Evolutionary conservation across 2,888 invertebrate genomes (phyloP), one percentile per base, ranked within the genome.

Genomic region (Drosophila ustulata): DNA sequence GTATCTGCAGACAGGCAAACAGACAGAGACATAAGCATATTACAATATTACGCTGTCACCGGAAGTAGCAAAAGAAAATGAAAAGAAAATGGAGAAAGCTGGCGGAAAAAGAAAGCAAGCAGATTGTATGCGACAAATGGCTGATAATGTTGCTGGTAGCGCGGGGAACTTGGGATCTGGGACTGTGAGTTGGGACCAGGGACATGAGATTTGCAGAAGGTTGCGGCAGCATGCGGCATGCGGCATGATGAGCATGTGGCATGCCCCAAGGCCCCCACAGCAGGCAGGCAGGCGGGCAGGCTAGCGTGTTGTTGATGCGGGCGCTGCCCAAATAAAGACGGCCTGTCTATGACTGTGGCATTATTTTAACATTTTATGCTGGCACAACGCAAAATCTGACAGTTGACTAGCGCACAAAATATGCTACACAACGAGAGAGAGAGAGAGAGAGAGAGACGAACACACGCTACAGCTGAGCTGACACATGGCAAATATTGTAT

Each of bases 41-140:
- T 89, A 85, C 85, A 89, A 85, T 85, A 85, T 85, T 88, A 89
- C 88, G 89, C 89, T 89, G 85, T 89, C 90, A 85, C 90, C 90
- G 90, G 83, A 89, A 85, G 88, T 82, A 70, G 86, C 61, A 73
- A 50, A 18, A 71, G 45, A 61, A 63, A 66, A 46, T 50, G 57
- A 50, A 47, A 49, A 55, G 37, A 32, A 61, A 50, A 49, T 28
- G 32, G n/a, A 41, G 52, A 62, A 61, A 68, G 49, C 39, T 5
- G 23, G 71, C 88, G 87, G 85, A 89, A 45, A 49, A 11, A 34
- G 82, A 85, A 88, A 71, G 75, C 81, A 70, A 89, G 71, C 85
- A 85, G 85, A 85, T 85, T 85, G 90, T 89, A 89, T 89, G 85
- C 89, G 85, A 85, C 85, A 85, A 85, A 85, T 85, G 90, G 87